These are phyloP conservation scores for Sphaerophoria taeniata DNA, from an alignment of 2,888 invertebrate species.

Conservation along the genomic window DNA sequence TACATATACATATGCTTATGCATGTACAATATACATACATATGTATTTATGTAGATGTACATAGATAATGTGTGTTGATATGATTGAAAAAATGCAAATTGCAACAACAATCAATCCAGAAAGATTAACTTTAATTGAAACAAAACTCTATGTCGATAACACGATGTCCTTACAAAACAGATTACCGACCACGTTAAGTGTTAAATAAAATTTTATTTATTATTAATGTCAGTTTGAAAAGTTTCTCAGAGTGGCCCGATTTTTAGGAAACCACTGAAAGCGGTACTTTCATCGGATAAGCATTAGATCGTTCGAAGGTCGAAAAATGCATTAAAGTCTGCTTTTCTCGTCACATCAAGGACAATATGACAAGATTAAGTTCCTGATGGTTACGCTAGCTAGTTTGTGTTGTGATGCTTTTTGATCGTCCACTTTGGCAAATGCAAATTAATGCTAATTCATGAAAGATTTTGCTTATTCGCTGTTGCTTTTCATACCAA, in stretches of 20 bases:
- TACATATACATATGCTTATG: no score
- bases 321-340: constrained; percentile 16
- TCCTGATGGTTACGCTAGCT: neutral
- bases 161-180: neutral
- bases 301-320: constrained; percentile 1
- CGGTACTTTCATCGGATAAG: constrained; percentile 2
- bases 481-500: neutral
- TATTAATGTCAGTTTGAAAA: constrained; percentile 25
- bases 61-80: no score
- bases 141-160: neutral
- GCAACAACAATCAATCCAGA: no score
- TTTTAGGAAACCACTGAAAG: neutral
- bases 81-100: no score
- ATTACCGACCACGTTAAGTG: neutral
- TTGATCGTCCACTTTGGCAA: constrained; percentile 18
- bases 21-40: no score
- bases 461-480: constrained; percentile 4
- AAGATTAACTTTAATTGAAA: no score
- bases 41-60: no score
- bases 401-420: neutral
- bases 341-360: neutral
- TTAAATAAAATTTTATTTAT: constrained; percentile 19
- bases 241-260: neutral
- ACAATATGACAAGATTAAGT: constrained; percentile 9
- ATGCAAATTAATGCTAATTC: constrained; percentile 28